A percentile compares a stretch with the other conserved stretches of the same genome.
phyloP scores from a whole-genome alignment of 2,888 invertebrate genomes.

The Drosophila colorata region DNA sequence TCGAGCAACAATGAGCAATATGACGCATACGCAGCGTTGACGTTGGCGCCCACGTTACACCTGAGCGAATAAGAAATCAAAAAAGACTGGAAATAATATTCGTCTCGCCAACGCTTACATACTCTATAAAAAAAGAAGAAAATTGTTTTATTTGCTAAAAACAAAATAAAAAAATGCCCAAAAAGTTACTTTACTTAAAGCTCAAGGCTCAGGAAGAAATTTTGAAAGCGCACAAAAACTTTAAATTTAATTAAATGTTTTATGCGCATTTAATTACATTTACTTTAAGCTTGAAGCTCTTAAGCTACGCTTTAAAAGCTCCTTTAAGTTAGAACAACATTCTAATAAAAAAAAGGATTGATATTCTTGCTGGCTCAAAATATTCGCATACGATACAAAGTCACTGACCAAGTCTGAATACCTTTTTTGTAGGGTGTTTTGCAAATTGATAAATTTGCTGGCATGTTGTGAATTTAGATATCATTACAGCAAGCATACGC shows the following conservation, averaged over 20 bases:
- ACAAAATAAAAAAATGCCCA: too few species aligned
- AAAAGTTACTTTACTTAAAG: too few species aligned
- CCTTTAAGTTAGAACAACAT: too few species aligned
- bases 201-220: too few species aligned
- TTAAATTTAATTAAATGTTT: background rate
- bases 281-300: too few species aligned
- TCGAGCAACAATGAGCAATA: slow-evolving; percentile 25
- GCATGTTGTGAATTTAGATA: slow-evolving; percentile 41
- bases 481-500: slow-evolving; percentile 1
- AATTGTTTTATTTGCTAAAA: background rate
- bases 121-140: background rate
- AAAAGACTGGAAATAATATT: background rate
- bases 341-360: too few species aligned
- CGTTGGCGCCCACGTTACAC: slow-evolving; percentile 23
- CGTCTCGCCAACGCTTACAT: background rate
- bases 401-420: background rate
- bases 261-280: too few species aligned
- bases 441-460: slow-evolving; percentile 54
- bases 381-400: background rate
- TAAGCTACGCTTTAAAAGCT: too few species aligned
- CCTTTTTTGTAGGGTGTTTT: background rate
- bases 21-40: slow-evolving; percentile 56
- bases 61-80: background rate
- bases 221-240: too few species aligned
- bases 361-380: too few species aligned